These are phyloP conservation scores for Megalopta genalis DNA, from an alignment of 1,140 invertebrate species.

Conservation along the genomic window DNA sequence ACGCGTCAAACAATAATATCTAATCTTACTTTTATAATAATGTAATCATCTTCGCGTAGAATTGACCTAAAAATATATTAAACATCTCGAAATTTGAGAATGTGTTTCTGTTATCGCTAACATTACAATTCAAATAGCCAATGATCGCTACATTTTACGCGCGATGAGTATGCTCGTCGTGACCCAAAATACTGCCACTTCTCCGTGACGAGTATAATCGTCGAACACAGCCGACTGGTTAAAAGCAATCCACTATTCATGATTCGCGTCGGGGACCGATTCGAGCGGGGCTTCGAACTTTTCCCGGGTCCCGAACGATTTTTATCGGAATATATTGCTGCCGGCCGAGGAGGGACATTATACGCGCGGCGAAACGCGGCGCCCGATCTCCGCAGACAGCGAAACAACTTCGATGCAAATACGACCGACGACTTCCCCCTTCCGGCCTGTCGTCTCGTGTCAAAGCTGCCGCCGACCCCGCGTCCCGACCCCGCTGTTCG, in stretches of 20 bases:
- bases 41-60: too few relatives aligned
- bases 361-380: neutral
- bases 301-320: neutral
- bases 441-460: neutral
- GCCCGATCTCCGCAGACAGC: neutral
- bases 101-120: too few relatives aligned
- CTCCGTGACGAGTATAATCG: too few relatives aligned
- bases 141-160: too few relatives aligned
- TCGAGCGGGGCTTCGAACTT: neutral
- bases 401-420: conserved; percentile 24
- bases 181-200: too few relatives aligned
- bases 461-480: neutral
- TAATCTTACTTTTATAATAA: too few relatives aligned
- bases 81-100: too few relatives aligned
- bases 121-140: too few relatives aligned
- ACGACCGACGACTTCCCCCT: neutral
- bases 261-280: neutral
- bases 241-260: neutral
- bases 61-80: too few relatives aligned
- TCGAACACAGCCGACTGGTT: too few relatives aligned
- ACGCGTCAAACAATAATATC: too few relatives aligned
- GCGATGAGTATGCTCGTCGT: too few relatives aligned
- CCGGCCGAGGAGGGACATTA: neutral
- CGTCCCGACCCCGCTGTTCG: neutral
- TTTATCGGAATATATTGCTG: neutral